phyloP scores from a whole-genome alignment of 1,140 invertebrate genomes.

The Ceratoteleas bidentatus region DNA sequence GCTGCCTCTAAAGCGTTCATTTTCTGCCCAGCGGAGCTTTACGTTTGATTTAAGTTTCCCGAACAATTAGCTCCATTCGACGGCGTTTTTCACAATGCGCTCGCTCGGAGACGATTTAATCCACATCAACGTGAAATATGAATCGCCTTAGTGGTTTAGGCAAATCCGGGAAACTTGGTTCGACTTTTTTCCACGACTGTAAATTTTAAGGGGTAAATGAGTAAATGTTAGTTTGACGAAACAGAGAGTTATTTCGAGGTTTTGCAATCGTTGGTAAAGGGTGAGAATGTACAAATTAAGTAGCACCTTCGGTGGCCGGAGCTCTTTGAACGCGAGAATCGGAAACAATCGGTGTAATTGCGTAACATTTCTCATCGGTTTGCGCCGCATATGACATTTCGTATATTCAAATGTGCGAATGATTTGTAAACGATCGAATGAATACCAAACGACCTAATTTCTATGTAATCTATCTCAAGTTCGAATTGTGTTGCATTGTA shows the following conservation, averaged over 20 bases:
- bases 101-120: neutral
- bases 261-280: no score
- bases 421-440: conserved; percentile 11
- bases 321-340: no score
- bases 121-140: conserved; percentile 1
- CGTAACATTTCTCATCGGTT: no score
- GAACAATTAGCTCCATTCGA: conserved; percentile 24
- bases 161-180: neutral
- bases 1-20: conserved; percentile 22
- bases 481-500: conserved; percentile 29
- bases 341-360: no score
- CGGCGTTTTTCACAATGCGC: neutral
- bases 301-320: no score
- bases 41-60: conserved; percentile 24
- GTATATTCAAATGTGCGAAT: neutral
- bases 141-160: neutral
- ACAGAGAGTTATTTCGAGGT: no score
- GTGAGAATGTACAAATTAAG: no score
- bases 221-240: no score
- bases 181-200: no score
- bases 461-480: conserved; percentile 31
- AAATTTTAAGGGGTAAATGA: no score
- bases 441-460: conserved; percentile 25
- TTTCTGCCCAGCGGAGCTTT: conserved; percentile 27
- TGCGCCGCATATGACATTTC: neutral